These are phyloP conservation scores for Panthera leo DNA, from an alignment of 2,113 vertebrate species.

Conservation along the genomic window DNA sequence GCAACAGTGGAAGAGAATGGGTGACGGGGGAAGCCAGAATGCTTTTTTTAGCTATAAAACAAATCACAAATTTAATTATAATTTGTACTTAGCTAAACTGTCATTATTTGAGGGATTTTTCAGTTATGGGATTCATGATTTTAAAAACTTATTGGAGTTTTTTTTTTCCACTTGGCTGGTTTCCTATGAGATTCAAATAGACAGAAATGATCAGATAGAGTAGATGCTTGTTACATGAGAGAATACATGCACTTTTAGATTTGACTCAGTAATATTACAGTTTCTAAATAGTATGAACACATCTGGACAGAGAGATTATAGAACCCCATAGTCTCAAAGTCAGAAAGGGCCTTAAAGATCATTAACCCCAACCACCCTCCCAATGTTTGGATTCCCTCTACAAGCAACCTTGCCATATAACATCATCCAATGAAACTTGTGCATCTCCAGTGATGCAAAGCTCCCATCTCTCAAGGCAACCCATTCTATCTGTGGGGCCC, in stretches of 20 bases:
- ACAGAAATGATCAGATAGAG: constrained; percentile 8
- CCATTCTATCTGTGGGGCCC: neutral
- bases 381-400: neutral
- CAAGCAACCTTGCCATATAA: neutral
- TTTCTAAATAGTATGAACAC: constrained; percentile 2
- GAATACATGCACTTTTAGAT: neutral
- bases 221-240: constrained; percentile 13
- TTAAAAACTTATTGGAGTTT: neutral
- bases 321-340: neutral
- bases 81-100: neutral
- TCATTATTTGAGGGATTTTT: constrained; percentile 37
- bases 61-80: constrained; percentile 6
- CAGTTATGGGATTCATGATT: neutral
- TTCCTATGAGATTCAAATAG: constrained; percentile 49
- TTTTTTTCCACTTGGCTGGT: constrained; percentile 31
- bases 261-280: constrained; percentile 14
- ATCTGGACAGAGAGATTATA: neutral
- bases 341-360: neutral
- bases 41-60: neutral
- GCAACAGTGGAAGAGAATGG: neutral
- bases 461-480: neutral
- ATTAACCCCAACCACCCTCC: neutral
- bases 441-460: neutral
- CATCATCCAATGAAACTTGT: neutral
- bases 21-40: neutral